A percentile compares a stretch with the other conserved stretches of the same genome.
Evolutionary conservation across 2,888 invertebrate genomes (phyloP).

Genomic region (Torymus tubicola): DNA sequence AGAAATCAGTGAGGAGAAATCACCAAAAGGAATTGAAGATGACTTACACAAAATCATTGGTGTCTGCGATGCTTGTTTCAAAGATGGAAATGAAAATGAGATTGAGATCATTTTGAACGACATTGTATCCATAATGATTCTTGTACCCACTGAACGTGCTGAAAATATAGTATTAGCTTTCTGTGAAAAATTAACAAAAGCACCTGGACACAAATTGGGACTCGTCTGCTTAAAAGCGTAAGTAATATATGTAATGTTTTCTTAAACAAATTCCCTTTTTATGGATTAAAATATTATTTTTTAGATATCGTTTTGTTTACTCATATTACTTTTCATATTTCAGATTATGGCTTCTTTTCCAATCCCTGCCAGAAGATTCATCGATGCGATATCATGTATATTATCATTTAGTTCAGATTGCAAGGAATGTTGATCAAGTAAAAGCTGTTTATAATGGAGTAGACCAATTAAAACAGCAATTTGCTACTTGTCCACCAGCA

Average conservation of each 20-base stretch:
- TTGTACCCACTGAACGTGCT: constrained; percentile 90
- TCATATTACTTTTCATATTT: constrained; percentile 61
- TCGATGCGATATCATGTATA: constrained; percentile 94
- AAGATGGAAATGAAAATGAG: constrained; percentile 90
- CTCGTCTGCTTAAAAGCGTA: constrained; percentile 90
- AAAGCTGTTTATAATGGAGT: constrained; percentile 90
- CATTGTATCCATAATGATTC: constrained; percentile 96
- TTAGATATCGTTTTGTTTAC: not conserved
- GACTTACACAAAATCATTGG: constrained; percentile 96
- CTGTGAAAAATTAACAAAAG: constrained; percentile 94
- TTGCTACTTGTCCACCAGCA: constrained; percentile 87
- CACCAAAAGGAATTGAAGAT: constrained; percentile 92
- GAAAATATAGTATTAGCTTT: constrained; percentile 93
- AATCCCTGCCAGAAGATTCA: constrained; percentile 90
- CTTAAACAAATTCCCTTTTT: too few species aligned
- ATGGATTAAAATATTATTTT: too few species aligned
- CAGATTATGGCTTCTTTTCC: constrained; percentile 93
- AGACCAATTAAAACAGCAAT: constrained; percentile 88
- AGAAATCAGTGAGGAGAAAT: constrained; percentile 94
- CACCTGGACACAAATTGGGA: constrained; percentile 88
- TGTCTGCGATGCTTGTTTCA: constrained; percentile 94
- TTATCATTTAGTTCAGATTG: constrained; percentile 92
- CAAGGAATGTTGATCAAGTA: constrained; percentile 91
- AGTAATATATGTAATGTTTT: constrained; percentile 76
- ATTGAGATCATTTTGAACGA: constrained; percentile 96